A percentile compares a stretch with the other conserved stretches of the same genome.
phyloP scores from a whole-genome alignment of 2,113 vertebrate species.

The Calidris pugnax region DNA sequence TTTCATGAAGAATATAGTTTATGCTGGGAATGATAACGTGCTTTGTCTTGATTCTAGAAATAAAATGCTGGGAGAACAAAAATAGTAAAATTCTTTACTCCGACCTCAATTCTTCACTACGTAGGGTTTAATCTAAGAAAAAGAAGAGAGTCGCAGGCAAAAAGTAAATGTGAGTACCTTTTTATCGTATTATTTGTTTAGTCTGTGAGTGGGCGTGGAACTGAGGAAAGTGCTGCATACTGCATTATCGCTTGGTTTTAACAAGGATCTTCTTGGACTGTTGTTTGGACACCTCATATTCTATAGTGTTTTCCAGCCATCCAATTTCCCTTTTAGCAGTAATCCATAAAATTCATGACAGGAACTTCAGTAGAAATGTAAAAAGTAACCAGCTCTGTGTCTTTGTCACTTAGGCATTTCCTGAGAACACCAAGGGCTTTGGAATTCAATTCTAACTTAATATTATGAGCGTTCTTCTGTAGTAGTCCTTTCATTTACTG shows the following conservation, averaged over 20 bases:
- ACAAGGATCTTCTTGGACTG: not conserved
- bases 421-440: not conserved
- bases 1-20: not conserved
- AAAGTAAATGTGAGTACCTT: not conserved
- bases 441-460: not conserved
- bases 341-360: not conserved
- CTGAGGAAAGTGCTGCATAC: not conserved
- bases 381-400: not conserved
- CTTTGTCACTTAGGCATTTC: not conserved
- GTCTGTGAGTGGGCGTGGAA: not conserved
- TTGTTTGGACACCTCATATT: not conserved
- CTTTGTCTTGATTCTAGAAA: not conserved
- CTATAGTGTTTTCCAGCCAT: not conserved
- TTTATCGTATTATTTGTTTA: not conserved
- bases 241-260: not conserved
- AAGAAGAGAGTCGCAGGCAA: rapidly evolving
- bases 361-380: not conserved
- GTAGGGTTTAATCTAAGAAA: not conserved
- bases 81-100: not conserved
- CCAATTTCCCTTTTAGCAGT: not conserved
- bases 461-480: not conserved
- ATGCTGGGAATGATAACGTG: not conserved
- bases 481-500: not conserved
- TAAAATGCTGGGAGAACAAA: not conserved
- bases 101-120: not conserved